Evolutionary conservation across 2,888 invertebrate species (phyloP).

Genomic region (Cryptosula pallasiana): DNA sequence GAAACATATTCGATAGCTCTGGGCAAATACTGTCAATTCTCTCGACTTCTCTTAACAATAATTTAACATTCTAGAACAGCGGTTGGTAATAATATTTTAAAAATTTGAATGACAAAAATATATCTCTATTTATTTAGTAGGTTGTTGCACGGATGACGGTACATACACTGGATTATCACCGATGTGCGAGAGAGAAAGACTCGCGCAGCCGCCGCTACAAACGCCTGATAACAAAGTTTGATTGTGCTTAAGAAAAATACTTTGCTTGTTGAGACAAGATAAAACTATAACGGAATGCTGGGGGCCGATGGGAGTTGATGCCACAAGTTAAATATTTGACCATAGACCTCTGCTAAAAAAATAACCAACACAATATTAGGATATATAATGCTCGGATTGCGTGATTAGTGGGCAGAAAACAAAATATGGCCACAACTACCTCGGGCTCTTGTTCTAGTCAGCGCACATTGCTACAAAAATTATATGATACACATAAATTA

Average conservation of each 20-base stretch:
- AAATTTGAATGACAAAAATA: neutral
- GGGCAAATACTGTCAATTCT: no score
- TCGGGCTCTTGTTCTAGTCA: neutral
- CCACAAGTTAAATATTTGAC: neutral
- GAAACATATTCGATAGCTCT: no score
- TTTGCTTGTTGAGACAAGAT: no score
- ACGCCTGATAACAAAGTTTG: neutral
- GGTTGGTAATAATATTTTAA: no score
- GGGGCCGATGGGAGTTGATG: neutral
- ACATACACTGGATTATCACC: neutral
- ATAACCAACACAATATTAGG: conserved; percentile 22
- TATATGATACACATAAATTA: conserved; percentile 9
- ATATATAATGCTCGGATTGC: neutral
- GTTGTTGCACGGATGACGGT: neutral
- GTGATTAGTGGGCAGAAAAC: neutral
- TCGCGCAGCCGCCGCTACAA: neutral
- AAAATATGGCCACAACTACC: neutral
- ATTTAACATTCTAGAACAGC: neutral
- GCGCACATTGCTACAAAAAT: conserved; percentile 6
- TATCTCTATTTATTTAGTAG: neutral
- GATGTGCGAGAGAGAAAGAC: neutral
- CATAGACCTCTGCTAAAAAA: conserved; percentile 21
- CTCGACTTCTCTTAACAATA: no score
- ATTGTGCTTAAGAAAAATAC: neutral
- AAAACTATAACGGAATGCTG: neutral